These are phyloP conservation scores for Coccyzus lansbergi DNA, from an alignment of 2,797 vertebrate genomes.

Conservation along the genomic window DNA sequence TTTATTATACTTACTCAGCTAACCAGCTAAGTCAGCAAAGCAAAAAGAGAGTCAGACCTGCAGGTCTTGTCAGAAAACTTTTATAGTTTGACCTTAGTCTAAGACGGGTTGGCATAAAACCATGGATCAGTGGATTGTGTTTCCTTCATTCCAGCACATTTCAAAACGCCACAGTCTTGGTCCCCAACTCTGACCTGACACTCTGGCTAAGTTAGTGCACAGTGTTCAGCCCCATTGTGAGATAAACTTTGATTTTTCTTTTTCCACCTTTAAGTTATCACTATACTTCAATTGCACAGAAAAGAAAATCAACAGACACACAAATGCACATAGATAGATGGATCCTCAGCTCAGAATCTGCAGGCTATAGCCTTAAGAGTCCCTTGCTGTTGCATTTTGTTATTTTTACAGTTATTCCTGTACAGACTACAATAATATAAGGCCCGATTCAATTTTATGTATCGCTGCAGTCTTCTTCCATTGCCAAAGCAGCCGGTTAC, in stretches of 20 bases:
- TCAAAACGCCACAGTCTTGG: neutral
- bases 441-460: neutral
- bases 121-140: slow-evolving; percentile 66
- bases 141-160: slow-evolving; percentile 36
- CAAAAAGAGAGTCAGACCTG: slow-evolving; percentile 24
- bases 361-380: neutral
- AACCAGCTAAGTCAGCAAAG: slow-evolving; percentile 55
- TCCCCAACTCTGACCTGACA: neutral
- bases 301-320: neutral
- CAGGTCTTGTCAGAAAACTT: slow-evolving; percentile 76
- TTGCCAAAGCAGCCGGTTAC: neutral
- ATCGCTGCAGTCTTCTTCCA: neutral
- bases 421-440: neutral
- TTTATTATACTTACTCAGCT: slow-evolving; percentile 24
- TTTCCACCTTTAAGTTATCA: neutral
- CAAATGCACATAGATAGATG: neutral
- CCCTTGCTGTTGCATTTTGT: neutral
- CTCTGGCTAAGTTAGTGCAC: neutral
- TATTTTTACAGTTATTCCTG: neutral
- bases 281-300: neutral
- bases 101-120: slow-evolving; percentile 72
- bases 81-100: slow-evolving; percentile 76
- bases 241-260: neutral
- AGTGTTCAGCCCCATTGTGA: neutral
- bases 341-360: neutral